These are phyloP conservation scores for Parnassius apollo DNA, from an alignment of 2,888 invertebrate genomes.

Conservation along the genomic window DNA sequence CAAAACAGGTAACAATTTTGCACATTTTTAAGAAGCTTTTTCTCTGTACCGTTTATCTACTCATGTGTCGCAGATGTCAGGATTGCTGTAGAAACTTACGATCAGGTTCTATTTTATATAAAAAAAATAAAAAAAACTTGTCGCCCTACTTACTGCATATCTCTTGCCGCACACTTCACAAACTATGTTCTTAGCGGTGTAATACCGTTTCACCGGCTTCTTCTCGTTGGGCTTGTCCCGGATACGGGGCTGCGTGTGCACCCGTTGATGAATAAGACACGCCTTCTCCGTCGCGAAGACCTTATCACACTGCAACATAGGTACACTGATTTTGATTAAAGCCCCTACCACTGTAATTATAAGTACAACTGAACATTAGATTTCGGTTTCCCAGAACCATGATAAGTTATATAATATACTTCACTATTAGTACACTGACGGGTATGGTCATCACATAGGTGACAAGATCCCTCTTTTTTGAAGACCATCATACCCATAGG, in stretches of 20 bases:
- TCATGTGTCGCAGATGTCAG: too few species aligned
- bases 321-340: slow-evolving; percentile 4
- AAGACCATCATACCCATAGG: too few species aligned
- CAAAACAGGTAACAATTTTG: too few species aligned
- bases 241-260: slow-evolving; percentile 28
- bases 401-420: too few species aligned
- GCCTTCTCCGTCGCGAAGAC: slow-evolving; percentile 34
- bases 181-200: slow-evolving; percentile 38
- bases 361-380: too few species aligned
- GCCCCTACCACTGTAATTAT: too few species aligned
- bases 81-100: not conserved
- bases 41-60: too few species aligned
- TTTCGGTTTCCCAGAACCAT: too few species aligned
- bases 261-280: slow-evolving; percentile 34
- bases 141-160: slow-evolving; percentile 42
- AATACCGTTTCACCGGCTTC: slow-evolving; percentile 28
- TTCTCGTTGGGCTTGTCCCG: slow-evolving; percentile 13
- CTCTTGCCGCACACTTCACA: slow-evolving; percentile 61
- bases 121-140: not conserved
- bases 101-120: not conserved
- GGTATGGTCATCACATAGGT: too few species aligned
- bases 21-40: too few species aligned
- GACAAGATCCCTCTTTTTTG: too few species aligned
- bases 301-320: slow-evolving; percentile 35
- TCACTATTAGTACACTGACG: too few species aligned